Conservation (phyloP, 23 tunicate genomes). For the Halocynthia aurantium region DNA sequence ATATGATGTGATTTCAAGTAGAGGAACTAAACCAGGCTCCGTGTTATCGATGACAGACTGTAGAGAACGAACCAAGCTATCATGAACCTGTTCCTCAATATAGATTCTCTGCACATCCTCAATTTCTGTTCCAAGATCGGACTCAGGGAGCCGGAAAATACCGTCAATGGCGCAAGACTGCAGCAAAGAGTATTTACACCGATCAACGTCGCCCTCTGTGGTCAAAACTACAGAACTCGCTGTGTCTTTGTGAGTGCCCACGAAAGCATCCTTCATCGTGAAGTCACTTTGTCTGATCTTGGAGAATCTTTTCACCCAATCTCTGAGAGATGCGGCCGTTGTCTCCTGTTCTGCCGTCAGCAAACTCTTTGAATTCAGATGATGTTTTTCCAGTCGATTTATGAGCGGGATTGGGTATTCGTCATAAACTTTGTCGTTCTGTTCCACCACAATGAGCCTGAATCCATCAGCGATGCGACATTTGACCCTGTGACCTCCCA, state of each 20-base stretch:
- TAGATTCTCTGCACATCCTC: constrained; percentile 15
- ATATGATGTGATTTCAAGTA: constrained; percentile 53
- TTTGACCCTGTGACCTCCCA: constrained; percentile 85
- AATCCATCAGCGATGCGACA: constrained; percentile 65
- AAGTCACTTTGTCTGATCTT: not conserved
- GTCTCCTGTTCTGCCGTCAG: constrained; percentile 20
- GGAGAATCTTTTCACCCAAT: constrained; percentile 47
- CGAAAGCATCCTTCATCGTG: constrained; percentile 36
- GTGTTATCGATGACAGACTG: not conserved
- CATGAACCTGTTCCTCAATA: constrained; percentile 51
- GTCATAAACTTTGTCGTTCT: constrained; percentile 44
- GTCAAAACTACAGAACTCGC: constrained; percentile 41
- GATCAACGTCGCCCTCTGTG: not conserved
- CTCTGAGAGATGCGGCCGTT: constrained; percentile 13
- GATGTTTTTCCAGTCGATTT: constrained; percentile 75
- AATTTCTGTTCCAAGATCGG: constrained; percentile 24
- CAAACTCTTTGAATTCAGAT: constrained; percentile 37
- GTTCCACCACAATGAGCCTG: constrained; percentile 69
- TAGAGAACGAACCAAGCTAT: constrained; percentile 2
- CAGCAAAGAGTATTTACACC: constrained; percentile 24
- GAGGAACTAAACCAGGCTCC: not conserved
- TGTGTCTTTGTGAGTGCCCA: constrained; percentile 56
- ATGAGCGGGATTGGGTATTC: constrained; percentile 79
- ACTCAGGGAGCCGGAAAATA: constrained; percentile 34
- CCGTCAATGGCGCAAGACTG: constrained; percentile 53